Base-by-base conservation (phyloP, 2,113 vertebrate genomes). In the Cyprinodon brontotheroides region DNA sequence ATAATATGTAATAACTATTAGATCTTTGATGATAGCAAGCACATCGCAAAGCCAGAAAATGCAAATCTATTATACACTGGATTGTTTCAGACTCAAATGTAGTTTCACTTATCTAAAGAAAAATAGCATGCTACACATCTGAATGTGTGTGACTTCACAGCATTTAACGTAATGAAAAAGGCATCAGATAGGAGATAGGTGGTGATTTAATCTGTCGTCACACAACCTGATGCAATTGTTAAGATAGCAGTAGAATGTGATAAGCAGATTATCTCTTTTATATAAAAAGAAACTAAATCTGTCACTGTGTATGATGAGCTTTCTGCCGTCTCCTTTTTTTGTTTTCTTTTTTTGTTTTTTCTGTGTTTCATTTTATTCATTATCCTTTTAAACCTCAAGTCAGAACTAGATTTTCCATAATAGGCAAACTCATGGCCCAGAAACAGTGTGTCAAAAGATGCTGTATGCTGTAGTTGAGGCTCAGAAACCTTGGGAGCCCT, bases 381-480 rank as follows among this genome's bases (percentile, higher is more conserved):
- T 12, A 14, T 3, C 8, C 13, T 39, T 74, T 74, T 65, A 13
- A 71, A 77, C 75, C 80, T 75, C 39, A 80, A 78, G 73, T 50
- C 48, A 65, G 76, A 70, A 4, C 50, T 38, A 10, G 12, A 3
- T 69, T 68, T 45, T 47, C 60, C 43, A 77, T 82, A 79, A 61
- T 45, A 59, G 70, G 41, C 86, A 78, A 86, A 81, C 69, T 82
- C 80, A 65, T 79, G 68, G 66, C 53, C 29, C 41, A 67, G 73
- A 53, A 38, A 78, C 70, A 15, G 74, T 79, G 85, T 75, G 75
- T 82, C 82, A 86, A 71, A 9, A 79, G 79, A 80, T 89, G 86
- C 91, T 89, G 29, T 29, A 29, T 29, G 29, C 29, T 88, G 89
- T 29, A 89, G 82, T 65, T n/a, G 85, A 85, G 81, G 78, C 71